Percentiles rank a stretch among this genome's conserved stretches.
phyloP scores from a whole-genome alignment of 1,140 invertebrate genomes.

The Agraylea sexmaculata region DNA sequence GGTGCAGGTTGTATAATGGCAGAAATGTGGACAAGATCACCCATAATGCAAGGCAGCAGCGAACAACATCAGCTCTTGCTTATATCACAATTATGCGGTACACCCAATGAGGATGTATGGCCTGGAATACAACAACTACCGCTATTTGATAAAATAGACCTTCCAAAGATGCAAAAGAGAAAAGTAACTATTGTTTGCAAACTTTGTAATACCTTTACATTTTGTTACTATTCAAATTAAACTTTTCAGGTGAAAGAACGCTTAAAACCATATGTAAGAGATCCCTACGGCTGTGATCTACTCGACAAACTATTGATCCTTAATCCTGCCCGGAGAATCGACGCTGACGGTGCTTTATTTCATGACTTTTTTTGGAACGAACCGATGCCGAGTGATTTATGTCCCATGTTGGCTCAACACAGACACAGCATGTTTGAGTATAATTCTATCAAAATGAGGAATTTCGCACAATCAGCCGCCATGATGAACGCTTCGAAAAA shows the following conservation, averaged over 20 bases:
- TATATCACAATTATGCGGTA: conserved; percentile 92
- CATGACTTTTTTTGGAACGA: conserved; percentile 93
- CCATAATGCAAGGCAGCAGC: conserved; percentile 81
- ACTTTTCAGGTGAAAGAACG: conserved; percentile 61
- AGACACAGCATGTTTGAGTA: conserved; percentile 87
- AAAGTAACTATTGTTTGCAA: too few species aligned
- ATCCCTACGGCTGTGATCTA: conserved; percentile 74
- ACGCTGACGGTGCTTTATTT: conserved; percentile 79
- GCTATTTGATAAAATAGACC: conserved; percentile 79
- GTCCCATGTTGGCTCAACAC: conserved; percentile 77
- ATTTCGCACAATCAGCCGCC: conserved; percentile 51
- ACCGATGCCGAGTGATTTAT: conserved; percentile 76
- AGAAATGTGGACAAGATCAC: conserved; percentile 94
- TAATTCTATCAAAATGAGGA: conserved; percentile 45
- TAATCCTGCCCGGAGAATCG: conserved; percentile 73
- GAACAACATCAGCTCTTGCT: conserved; percentile 92
- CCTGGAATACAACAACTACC: conserved; percentile 88
- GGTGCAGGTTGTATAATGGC: conserved; percentile 98
- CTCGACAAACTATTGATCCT: conserved; percentile 77
- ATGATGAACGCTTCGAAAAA: too few species aligned
- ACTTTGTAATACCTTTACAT: too few species aligned
- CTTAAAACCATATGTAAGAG: conserved; percentile 77
- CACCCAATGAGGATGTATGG: conserved; percentile 88
- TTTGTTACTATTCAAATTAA: too few species aligned
- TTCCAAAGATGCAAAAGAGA: conserved; percentile 81